Base-by-base conservation (phyloP, 2,888 invertebrate species). In the Hirudinaria manillensis region DNA sequence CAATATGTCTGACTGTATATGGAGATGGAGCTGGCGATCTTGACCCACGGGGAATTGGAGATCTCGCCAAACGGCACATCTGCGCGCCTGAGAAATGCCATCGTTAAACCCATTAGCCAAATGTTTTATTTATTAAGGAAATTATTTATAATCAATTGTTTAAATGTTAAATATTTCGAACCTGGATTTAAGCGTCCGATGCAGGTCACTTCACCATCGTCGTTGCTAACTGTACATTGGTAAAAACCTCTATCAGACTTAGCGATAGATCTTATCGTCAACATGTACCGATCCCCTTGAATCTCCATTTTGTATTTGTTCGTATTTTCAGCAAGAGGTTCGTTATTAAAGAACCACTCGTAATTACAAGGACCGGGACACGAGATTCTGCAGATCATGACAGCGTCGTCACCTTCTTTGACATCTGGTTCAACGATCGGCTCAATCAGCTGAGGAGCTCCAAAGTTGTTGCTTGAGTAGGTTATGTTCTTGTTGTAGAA, bases 241-340 rank as follows among this genome's bases (percentile, higher is more conserved):
- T 99, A 99, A 77, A 90, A 90, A 21, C 98, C 99, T 84, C 97
- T 96, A 84, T 99, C 98, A 87, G 98, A 98, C 36, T 96, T 96
- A 89, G 95, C 96, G 34, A 94, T 94, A 86, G 96, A 94, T 29
- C 93, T 91, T 82, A 99, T 78, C n/a, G 27, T 67, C 76, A 99
- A 88, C 61, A 91, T 92, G 83, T 92, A 93, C 78, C 90, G 89
- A n/a, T 83, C 84, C 81, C 94, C 72, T 34, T 34, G n/a, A 16
- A 56, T 38, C 19, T n/a, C 61, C 13, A 73, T 73, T 24, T 36
- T 21, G 32, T 73, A 65, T 36, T 65, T 73, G 32, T 38, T 29
- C n/a, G 73, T 27, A 34, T 76, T 67, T 27, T 53, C 36, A 36
- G 19, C 21, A 2, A 76, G 51, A 24, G 76, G 76, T 1, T 27